Conservation (phyloP, 2,113 vertebrate species). For the Siniperca knerii region DNA sequence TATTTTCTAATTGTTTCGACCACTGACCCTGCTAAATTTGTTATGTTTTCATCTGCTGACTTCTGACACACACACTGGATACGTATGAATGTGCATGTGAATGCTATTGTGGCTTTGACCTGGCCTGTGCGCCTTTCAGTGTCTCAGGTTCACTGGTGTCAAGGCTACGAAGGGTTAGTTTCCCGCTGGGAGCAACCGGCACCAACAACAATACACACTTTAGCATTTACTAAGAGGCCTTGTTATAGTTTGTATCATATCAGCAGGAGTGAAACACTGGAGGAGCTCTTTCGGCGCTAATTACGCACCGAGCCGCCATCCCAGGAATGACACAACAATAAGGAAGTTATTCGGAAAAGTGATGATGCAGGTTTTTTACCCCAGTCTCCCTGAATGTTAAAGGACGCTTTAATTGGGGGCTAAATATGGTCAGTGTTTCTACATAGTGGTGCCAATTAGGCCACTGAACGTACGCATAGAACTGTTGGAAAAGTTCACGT, state of each 20-base stretch:
- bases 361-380: constrained; percentile 65
- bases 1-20: constrained; percentile 4
- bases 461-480: not conserved
- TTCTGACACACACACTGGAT: not conserved
- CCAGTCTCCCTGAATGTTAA: constrained; percentile 62
- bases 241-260: constrained; percentile 61
- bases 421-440: constrained; percentile 64
- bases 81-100: constrained; percentile 25
- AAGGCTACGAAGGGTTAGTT: constrained; percentile 16
- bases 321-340: constrained; percentile 65
- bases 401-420: constrained; percentile 56
- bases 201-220: constrained; percentile 9
- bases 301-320: constrained; percentile 46
- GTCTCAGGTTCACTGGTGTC: constrained; percentile 17
- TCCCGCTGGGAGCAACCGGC: constrained; percentile 15
- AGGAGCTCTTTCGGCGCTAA: constrained; percentile 60
- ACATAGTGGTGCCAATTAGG: constrained; percentile 63
- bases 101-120: constrained; percentile 49
- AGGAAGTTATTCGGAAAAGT: constrained; percentile 60
- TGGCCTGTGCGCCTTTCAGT: constrained; percentile 2
- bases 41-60: constrained; percentile 7
- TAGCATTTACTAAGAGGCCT: constrained; percentile 7
- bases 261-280: constrained; percentile 56
- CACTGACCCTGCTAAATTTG: not conserved
- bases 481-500: constrained; percentile 54